phyloP scores from a whole-genome alignment of 2,888 invertebrate genomes.

The Agonopterix alstromeriana region DNA sequence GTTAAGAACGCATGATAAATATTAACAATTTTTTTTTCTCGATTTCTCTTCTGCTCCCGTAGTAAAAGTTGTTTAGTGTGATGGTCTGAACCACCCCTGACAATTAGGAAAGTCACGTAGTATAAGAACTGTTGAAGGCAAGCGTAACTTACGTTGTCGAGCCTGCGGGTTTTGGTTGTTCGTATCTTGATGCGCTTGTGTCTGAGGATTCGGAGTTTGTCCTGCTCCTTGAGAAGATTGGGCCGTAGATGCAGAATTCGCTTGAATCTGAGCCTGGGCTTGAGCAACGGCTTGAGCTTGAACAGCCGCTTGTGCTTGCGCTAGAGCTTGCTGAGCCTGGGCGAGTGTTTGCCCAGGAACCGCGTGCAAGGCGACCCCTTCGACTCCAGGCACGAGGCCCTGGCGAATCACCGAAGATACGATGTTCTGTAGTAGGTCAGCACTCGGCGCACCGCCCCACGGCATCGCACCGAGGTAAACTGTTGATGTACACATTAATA shows the following conservation, averaged over 20 bases:
- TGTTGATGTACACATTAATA: constrained; percentile 10
- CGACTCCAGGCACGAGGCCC: constrained; percentile 35
- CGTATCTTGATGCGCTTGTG: constrained; percentile 3
- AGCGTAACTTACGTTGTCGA: constrained; percentile 10
- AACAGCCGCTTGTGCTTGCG: constrained; percentile 1
- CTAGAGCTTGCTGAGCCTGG: constrained; percentile 1
- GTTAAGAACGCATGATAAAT: too few species aligned
- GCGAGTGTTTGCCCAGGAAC: neutral
- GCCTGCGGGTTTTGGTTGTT: constrained; percentile 7
- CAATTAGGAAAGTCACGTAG: neutral
- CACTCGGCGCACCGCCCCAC: constrained; percentile 33
- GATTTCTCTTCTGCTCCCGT: neutral
- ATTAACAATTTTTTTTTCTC: neutral
- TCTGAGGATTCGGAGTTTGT: neutral
- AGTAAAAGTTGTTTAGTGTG: too few species aligned
- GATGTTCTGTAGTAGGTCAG: constrained; percentile 43
- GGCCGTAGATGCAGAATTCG: too few species aligned
- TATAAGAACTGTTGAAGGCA: neutral
- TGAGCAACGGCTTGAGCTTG: constrained; percentile 1
- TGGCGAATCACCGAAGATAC: constrained; percentile 42
- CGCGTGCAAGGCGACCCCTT: constrained; percentile 26
- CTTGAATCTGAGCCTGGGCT: constrained; percentile 3
- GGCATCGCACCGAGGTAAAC: constrained; percentile 38
- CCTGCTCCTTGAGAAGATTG: too few species aligned
- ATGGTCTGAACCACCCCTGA: neutral